Base-by-base conservation (phyloP, 1,140 invertebrate species). In the Polypedilum pembai region DNA sequence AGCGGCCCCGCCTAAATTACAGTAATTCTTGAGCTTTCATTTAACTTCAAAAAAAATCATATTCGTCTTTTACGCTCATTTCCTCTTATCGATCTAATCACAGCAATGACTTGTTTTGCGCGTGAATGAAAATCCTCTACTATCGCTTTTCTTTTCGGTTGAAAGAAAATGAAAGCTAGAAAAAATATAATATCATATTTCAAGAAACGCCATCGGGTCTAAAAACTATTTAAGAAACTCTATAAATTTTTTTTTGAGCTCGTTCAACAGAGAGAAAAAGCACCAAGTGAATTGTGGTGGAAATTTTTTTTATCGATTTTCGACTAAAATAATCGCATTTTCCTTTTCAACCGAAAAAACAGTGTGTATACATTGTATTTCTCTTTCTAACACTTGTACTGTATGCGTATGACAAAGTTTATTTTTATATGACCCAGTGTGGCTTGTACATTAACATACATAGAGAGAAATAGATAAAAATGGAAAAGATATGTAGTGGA, bases 1-100 rank as follows among this genome's bases (percentile, higher is more conserved):
- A 69, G 65, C 65, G 65, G 65, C 65, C 65, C 65, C 65, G 65
- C 65, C 65, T 69, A 69, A 69, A 69, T 69, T 69, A 69, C 65
- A 8, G 65, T 69, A 69, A 69, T 69, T 69, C 65, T 69, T 69
- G 8, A 56, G 45, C 45, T 56, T 56, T 56, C 10, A n/a, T n/a
- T 56, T 12, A 56, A 56, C 8, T 56, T 15, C n/a, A 56, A 12
- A 56, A 12, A 56, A 33, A 33, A 33, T 33, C 24, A 33, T 33
- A 33, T 33, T 33, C 24, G 24, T 33, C 24, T 33, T 15, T 56
- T 45, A 15, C 8, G 15, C 8, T 12, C 41, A 45, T 45, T 12
- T 15, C 15, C 41, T 45, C n/a, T 56, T 56, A 56, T 56, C 45
- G 45, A 56, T 56, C 45, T 12, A 56, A 56, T 56, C 45, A 4